These are phyloP conservation scores for Iselma pallidipennis DNA, from an alignment of 2,888 invertebrate genomes.

Conservation along the genomic window DNA sequence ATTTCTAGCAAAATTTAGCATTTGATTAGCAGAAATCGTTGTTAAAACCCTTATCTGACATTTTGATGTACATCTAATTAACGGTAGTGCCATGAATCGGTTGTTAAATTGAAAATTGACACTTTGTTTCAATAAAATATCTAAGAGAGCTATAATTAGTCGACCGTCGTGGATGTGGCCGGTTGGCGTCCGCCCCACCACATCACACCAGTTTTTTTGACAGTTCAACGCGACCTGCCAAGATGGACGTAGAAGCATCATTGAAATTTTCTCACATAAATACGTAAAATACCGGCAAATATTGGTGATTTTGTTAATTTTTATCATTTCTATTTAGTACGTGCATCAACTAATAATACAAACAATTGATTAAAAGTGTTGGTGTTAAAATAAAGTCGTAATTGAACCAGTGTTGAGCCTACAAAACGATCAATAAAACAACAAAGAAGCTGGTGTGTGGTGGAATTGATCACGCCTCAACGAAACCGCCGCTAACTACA, in stretches of 20 bases:
- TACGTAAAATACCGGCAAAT: background rate
- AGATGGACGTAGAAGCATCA: background rate
- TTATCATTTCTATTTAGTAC: background rate
- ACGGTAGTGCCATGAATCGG: no score
- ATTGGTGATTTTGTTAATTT: background rate
- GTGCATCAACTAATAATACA: background rate
- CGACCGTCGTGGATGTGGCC: background rate
- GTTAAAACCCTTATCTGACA: no score
- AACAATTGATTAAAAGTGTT: background rate
- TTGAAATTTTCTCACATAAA: background rate
- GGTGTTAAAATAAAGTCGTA: background rate
- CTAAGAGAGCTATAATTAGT: background rate
- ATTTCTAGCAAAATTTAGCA: no score
- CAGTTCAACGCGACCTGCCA: conserved; percentile 1
- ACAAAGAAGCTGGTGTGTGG: background rate
- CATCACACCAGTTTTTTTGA: background rate
- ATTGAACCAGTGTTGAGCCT: background rate
- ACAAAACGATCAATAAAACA: background rate
- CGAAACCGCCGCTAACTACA: background rate
- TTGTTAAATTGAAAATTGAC: background rate
- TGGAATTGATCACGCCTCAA: conserved; percentile 1
- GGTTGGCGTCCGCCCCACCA: background rate
- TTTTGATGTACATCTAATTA: no score
- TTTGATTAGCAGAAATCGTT: no score
- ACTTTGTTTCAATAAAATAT: background rate